These are phyloP conservation scores for Larimichthys polyactis DNA, from an alignment of 2,113 vertebrate species.

Conservation along the genomic window DNA sequence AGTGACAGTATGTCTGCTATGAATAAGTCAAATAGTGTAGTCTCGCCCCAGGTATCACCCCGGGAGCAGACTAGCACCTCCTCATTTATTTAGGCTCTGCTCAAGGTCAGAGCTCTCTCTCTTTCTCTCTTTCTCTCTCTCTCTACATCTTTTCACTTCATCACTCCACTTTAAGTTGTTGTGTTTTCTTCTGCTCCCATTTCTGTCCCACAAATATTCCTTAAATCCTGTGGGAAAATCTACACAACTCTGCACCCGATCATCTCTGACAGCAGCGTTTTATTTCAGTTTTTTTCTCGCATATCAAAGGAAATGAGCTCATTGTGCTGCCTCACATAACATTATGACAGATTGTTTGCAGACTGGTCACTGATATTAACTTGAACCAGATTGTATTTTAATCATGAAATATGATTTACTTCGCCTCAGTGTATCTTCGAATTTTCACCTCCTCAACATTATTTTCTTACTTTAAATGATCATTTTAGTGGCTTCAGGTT, in stretches of 20 bases:
- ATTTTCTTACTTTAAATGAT: neutral
- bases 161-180: constrained; percentile 28
- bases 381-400: constrained; percentile 4
- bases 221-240: constrained; percentile 7
- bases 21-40: constrained; percentile 67
- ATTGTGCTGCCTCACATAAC: neutral
- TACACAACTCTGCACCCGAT: constrained; percentile 12
- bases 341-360: neutral
- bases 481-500: neutral
- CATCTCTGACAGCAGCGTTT: constrained; percentile 31
- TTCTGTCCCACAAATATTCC: constrained; percentile 3
- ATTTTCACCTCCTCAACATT: neutral
- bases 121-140: neutral
- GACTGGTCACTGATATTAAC: neutral
- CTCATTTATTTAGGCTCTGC: constrained; percentile 71
- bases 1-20: constrained; percentile 41
- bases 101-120: constrained; percentile 34
- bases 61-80: constrained; percentile 63
- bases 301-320: constrained; percentile 27
- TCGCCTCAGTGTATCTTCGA: constrained; percentile 8
- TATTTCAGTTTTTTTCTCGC: neutral
- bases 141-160: neutral
- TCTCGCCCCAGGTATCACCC: constrained; percentile 49
- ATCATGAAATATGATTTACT: constrained; percentile 32
- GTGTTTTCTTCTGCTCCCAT: neutral